Percentiles rank a stretch among this genome's conserved stretches.
These are phyloP conservation scores for Jaculus jaculus DNA, from an alignment of 2,113 vertebrate genomes.

Conservation along the genomic window DNA sequence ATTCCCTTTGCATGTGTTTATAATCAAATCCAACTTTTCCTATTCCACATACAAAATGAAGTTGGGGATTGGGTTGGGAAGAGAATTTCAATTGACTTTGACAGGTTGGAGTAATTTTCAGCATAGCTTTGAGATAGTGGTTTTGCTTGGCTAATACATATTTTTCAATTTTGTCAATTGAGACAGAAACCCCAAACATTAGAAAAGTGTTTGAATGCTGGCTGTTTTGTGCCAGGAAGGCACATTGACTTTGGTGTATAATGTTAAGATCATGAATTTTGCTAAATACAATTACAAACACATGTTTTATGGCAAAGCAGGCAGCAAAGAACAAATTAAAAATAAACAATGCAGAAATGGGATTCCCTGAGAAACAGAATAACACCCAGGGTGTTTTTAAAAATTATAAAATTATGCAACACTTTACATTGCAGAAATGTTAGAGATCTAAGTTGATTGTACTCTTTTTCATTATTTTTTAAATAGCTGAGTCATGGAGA, in stretches of 20 bases:
- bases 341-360: constrained; percentile 75
- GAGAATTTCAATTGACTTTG: constrained; percentile 76
- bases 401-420: constrained; percentile 57
- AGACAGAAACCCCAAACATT: constrained; percentile 79
- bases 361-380: constrained; percentile 74
- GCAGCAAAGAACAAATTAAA: constrained; percentile 79
- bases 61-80: constrained; percentile 69
- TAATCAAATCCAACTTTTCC: constrained; percentile 75
- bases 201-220: constrained; percentile 72
- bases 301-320: constrained; percentile 68
- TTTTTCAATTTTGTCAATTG: constrained; percentile 78
- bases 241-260: constrained; percentile 65
- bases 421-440: constrained; percentile 34
- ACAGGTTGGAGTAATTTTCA: constrained; percentile 73
- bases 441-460: constrained; percentile 5
- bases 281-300: constrained; percentile 79
- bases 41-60: constrained; percentile 73
- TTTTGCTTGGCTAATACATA: constrained; percentile 76
- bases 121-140: constrained; percentile 77
- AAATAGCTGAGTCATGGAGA: constrained; percentile 8
- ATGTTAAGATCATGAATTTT: constrained; percentile 76
- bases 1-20: constrained; percentile 77
- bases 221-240: constrained; percentile 44
- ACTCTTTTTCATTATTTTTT: constrained; percentile 12
- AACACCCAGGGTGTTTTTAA: constrained; percentile 50